Conservation (phyloP, 2,888 invertebrate species). For the Chromoteleia sp. region DNA sequence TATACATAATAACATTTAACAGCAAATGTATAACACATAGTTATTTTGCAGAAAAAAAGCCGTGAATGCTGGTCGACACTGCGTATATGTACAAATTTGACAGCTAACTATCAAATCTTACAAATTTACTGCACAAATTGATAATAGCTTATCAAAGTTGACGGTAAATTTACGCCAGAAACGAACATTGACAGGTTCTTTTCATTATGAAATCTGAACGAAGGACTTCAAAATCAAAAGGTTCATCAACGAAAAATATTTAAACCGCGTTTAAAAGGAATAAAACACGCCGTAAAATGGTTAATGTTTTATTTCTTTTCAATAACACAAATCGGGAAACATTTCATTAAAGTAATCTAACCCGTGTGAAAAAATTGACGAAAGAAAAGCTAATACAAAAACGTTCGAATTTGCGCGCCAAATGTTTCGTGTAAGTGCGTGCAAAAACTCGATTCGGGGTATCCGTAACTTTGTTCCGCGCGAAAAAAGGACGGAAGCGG, state of each 20-base stretch:
- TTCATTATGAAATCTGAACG: conserved; percentile 16
- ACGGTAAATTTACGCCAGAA: conserved; percentile 25
- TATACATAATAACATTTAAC: conserved; percentile 68
- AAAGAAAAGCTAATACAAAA: conserved; percentile 4
- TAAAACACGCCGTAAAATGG: not conserved
- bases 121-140: conserved; percentile 42
- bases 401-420: conserved; percentile 30
- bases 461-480: conserved; percentile 38
- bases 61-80: conserved; percentile 25
- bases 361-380: not conserved
- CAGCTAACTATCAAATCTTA: conserved; percentile 20
- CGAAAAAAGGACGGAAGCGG: conserved; percentile 46
- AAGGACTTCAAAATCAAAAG: conserved; percentile 23
- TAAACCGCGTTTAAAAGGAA: conserved; percentile 5
- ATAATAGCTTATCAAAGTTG: conserved; percentile 45
- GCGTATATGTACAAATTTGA: conserved; percentile 41
- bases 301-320: conserved; percentile 20
- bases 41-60: conserved; percentile 32
- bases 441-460: conserved; percentile 14
- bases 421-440: conserved; percentile 24
- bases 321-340: not conserved
- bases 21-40: conserved; percentile 63
- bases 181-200: conserved; percentile 45
- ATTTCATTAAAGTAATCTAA: not conserved
- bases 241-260: conserved; percentile 10